phyloP scores from a whole-genome alignment of 2,797 vertebrate genomes.

The Cirrhinus molitorella region DNA sequence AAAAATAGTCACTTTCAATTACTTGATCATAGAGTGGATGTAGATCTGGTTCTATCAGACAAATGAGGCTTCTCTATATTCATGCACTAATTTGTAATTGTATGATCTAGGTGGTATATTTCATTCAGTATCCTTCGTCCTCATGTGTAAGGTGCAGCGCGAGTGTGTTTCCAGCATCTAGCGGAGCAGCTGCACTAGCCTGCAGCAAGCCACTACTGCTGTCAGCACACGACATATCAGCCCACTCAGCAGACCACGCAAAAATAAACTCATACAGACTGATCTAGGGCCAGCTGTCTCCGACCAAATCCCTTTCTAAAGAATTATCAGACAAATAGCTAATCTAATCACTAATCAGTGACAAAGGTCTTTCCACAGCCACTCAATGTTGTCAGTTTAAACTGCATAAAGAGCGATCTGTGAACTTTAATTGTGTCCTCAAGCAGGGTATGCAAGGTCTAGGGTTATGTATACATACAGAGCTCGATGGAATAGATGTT shows the following conservation, averaged over 20 bases:
- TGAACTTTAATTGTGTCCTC: not conserved
- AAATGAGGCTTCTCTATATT: conserved; percentile 24
- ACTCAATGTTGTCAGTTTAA: not conserved
- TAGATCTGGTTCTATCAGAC: conserved; percentile 63
- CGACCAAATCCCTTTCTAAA: conserved; percentile 24
- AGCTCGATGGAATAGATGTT: not conserved
- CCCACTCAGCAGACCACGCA: conserved; percentile 63
- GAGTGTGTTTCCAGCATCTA: conserved; percentile 50
- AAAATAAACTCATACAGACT: conserved; percentile 46
- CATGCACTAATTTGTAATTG: conserved; percentile 5
- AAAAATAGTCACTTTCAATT: conserved; percentile 75
- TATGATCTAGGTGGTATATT: not conserved
- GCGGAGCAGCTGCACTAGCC: conserved; percentile 76
- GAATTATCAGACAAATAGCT: conserved; percentile 15
- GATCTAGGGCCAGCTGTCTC: conserved; percentile 51
- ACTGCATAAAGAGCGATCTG: not conserved
- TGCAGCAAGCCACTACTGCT: conserved; percentile 69
- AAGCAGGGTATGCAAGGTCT: not conserved
- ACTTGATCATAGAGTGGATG: conserved; percentile 75
- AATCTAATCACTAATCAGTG: conserved; percentile 25
- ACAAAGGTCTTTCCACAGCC: conserved; percentile 57
- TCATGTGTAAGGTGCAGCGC: conserved; percentile 29
- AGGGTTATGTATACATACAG: not conserved
- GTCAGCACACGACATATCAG: conserved; percentile 74
- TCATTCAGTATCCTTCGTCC: not conserved